Conservation (phyloP, 2,113 vertebrate species). For the Pongo pygmaeus region DNA sequence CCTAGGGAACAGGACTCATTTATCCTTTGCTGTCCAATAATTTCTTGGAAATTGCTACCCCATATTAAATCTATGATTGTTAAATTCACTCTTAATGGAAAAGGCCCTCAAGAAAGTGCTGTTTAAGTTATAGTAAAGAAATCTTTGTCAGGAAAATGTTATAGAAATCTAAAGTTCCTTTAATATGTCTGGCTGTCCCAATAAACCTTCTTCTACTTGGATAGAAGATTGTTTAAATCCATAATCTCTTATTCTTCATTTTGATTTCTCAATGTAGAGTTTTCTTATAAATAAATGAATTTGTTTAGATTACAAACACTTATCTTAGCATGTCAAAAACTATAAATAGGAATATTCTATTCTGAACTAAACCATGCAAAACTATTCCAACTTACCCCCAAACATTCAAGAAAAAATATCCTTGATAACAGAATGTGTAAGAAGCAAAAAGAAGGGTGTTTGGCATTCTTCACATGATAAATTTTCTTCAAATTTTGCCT, state of each 20-base stretch:
- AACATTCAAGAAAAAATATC: constrained; percentile 19
- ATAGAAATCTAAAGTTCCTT: constrained; percentile 24
- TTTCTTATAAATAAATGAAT: constrained; percentile 39
- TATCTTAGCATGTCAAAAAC: constrained; percentile 31
- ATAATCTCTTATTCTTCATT: constrained; percentile 16
- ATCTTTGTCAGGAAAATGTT: constrained; percentile 59
- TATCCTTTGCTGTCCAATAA: constrained; percentile 63
- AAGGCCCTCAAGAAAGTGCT: constrained; percentile 45
- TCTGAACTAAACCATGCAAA: constrained; percentile 39
- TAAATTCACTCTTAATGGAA: constrained; percentile 52
- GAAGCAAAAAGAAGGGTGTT: background rate
- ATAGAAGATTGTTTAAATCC: constrained; percentile 14
- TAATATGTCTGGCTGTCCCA: background rate
- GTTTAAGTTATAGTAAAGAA: constrained; percentile 30
- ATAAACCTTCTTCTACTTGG: background rate
- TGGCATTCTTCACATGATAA: background rate
- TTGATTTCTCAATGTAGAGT: background rate
- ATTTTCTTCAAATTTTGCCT: constrained; percentile 6
- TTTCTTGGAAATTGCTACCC: constrained; percentile 51
- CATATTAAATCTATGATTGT: constrained; percentile 46
- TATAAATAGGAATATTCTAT: constrained; percentile 25
- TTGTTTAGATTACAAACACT: constrained; percentile 47
- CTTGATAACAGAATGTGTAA: background rate
- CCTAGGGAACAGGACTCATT: constrained; percentile 69
- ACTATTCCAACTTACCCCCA: constrained; percentile 47